Conservation (phyloP, 2,888 invertebrate species). For the Megastigmus dorsalis region DNA sequence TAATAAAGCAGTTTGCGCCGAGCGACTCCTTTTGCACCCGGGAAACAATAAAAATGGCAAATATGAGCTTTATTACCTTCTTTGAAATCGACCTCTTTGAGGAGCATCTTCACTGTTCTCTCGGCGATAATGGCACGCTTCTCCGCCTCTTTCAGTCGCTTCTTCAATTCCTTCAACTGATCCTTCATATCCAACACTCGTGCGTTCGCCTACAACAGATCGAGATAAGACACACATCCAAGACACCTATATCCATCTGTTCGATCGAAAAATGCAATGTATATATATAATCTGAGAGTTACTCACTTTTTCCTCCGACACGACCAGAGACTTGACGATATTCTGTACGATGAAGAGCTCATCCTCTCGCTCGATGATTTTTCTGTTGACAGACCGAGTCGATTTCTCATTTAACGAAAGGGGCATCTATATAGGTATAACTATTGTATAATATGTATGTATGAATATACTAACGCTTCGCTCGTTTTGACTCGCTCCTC, state of each 20-base stretch:
- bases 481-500: conserved; percentile 82
- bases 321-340: conserved; percentile 72
- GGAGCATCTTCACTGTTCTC: conserved; percentile 67
- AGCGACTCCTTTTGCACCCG: too few relatives aligned
- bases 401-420: too few relatives aligned
- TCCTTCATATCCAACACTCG: conserved; percentile 71
- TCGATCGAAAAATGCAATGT: not conserved
- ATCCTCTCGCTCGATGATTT: conserved; percentile 73
- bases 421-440: too few relatives aligned
- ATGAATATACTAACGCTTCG: conserved; percentile 75
- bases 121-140: conserved; percentile 71
- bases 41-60: too few relatives aligned
- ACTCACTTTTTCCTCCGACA: conserved; percentile 72
- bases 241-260: not conserved
- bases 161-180: conserved; percentile 69
- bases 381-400: conserved; percentile 64
- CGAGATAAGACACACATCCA: not conserved
- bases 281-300: not conserved
- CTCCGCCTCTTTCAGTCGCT: conserved; percentile 68
- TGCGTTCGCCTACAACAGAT: conserved; percentile 71
- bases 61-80: conserved; percentile 64
- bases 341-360: conserved; percentile 73
- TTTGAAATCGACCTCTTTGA: conserved; percentile 71
- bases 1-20: too few relatives aligned
- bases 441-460: too few relatives aligned